Evolutionary conservation across 2,113 vertebrate genomes (phyloP), one percentile per base, ranked within the genome.

Genomic region (Scomber colias): DNA sequence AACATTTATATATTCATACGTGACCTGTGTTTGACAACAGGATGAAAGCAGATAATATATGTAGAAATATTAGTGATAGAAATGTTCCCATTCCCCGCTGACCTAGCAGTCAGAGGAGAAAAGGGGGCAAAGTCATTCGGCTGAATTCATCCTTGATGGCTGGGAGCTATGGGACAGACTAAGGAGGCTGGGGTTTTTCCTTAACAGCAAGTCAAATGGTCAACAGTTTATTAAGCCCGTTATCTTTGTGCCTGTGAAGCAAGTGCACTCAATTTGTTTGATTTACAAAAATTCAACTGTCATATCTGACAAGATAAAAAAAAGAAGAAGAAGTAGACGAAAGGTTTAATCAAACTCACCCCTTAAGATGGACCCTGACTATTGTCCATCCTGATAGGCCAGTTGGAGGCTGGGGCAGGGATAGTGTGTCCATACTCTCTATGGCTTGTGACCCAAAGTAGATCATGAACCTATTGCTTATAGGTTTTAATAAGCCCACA

Each of bases 1-100:
- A 53, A 64, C 49, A 44, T 83, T 46, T 64, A 75, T 48, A 55
- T 75, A 59, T 64, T 17, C 3, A 54, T 70, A 59, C 3, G 3
- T 75, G 63, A 69, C 27, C 67, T 87, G 73, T 81, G 65, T 55
- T 65, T 54, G 60, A 73, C 44, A n/a, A 78, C 49, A 78, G 64
- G 11, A 35, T 71, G 62, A 71, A 55, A 64, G 76, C 51, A 62
- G 50, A 67, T 16, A 70, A 35, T 82, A 82, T 72, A 70, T 50
- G 31, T 80, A 50, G 68, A 80, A 70, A 76, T 82, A 48, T 55
- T 45, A 7, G 24, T 40, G 17, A 64, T 19, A 66, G 12, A 31
- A 65, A 59, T 16, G 27, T 27, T 16, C 57, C 21, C 73, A 16
- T 30, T 57, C 56, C 44, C 30, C 71, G 4, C 67, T 80, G 71